These are phyloP conservation scores for Electrona antarctica DNA, from an alignment of 2,113 vertebrate species.

Conservation along the genomic window DNA sequence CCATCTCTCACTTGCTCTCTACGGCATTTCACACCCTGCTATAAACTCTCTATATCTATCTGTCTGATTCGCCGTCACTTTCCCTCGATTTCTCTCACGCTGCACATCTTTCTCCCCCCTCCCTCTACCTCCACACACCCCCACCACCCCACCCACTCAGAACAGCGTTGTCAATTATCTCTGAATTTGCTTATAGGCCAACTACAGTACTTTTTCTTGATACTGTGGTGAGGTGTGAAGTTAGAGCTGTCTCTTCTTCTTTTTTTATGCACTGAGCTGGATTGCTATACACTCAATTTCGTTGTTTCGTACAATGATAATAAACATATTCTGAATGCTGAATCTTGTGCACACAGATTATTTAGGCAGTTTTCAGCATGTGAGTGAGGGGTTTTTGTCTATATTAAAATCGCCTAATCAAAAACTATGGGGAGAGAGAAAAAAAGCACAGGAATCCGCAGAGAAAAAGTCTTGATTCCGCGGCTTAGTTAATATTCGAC, in stretches of 20 bases:
- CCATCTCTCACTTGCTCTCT: conserved; percentile 56
- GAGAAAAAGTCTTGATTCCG: no score
- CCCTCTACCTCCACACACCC: background rate
- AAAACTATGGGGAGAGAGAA: no score
- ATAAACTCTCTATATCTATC: conserved; percentile 27
- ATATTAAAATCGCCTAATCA: no score
- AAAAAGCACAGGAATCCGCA: no score
- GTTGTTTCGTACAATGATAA: no score
- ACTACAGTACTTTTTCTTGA: conserved; percentile 10
- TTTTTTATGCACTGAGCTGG: no score
- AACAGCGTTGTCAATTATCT: conserved; percentile 70
- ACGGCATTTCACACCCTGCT: conserved; percentile 52
- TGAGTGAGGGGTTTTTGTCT: conserved; percentile 6
- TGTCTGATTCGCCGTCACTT: no score
- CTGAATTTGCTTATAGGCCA: conserved; percentile 58
- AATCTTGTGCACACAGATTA: conserved; percentile 14
- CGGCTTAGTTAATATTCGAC: no score
- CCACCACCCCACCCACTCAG: conserved; percentile 37
- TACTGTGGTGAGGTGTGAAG: conserved; percentile 50
- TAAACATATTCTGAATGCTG: no score
- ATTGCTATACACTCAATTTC: no score
- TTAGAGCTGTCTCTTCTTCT: conserved; percentile 13
- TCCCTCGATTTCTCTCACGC: conserved; percentile 18
- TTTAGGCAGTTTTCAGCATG: conserved; percentile 32
- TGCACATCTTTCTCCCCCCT: background rate